Conservation (phyloP, 2,888 invertebrate species). For the Phengaris alcon region DNA sequence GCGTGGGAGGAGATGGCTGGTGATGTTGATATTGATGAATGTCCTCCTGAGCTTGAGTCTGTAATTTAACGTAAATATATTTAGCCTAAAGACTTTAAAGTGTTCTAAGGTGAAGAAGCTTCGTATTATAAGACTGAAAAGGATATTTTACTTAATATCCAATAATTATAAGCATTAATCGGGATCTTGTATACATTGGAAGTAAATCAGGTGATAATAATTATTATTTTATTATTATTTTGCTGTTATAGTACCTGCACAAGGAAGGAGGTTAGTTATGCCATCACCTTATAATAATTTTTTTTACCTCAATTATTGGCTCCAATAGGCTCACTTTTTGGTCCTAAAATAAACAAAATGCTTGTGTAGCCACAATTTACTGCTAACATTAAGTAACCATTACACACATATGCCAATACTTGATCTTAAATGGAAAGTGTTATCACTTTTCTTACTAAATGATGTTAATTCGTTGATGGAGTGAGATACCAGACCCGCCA, state of each 20-base stretch:
- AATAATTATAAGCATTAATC: neutral
- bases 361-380: neutral
- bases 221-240: neutral
- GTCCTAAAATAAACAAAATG: constrained; percentile 58
- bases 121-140: neutral
- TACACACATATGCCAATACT: neutral
- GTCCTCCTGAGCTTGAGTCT: constrained; percentile 73
- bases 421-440: neutral
- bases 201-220: neutral
- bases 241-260: neutral
- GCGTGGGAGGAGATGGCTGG: constrained; percentile 60
- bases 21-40: constrained; percentile 65
- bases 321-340: constrained; percentile 53
- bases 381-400: neutral
- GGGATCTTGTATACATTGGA: neutral
- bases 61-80: constrained; percentile 45
- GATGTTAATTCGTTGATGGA: neutral
- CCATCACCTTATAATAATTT: constrained; percentile 36
- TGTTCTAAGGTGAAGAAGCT: neutral
- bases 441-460: neutral
- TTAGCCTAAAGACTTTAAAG: constrained; percentile 36
- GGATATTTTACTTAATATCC: neutral
- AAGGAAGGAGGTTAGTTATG: neutral
- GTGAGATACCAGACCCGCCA: no score
- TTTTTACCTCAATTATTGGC: constrained; percentile 56